phyloP scores from a whole-genome alignment of 2,888 invertebrate species.

The Drosophila lutescens region DNA sequence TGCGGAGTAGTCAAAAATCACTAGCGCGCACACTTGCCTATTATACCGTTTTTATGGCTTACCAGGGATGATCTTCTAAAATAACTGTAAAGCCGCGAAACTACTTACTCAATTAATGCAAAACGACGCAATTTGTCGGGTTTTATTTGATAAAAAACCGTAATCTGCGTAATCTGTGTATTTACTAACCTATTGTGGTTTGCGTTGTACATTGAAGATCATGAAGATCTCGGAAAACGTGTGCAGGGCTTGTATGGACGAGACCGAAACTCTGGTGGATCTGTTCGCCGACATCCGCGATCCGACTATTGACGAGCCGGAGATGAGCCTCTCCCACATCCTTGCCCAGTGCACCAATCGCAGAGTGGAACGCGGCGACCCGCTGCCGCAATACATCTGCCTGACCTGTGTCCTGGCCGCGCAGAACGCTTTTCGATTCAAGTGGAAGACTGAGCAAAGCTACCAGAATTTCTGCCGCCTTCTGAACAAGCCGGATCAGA shows the following conservation, averaged over 20 bases:
- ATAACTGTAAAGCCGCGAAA: background rate
- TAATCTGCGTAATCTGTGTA: background rate
- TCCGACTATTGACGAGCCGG: slow-evolving; percentile 37
- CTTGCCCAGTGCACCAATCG: slow-evolving; percentile 66
- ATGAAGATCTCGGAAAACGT: slow-evolving; percentile 44
- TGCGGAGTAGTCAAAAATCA: too few relatives aligned
- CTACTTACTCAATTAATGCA: background rate
- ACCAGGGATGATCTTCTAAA: background rate
- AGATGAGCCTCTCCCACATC: slow-evolving; percentile 62
- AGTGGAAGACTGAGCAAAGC: slow-evolving; percentile 74
- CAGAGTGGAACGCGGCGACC: slow-evolving; percentile 47
- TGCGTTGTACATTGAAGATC: background rate
- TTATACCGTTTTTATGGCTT: background rate
- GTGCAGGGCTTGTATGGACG: slow-evolving; percentile 74
- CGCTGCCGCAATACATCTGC: slow-evolving; percentile 79
- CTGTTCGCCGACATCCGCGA: slow-evolving; percentile 58
- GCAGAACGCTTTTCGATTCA: slow-evolving; percentile 76
- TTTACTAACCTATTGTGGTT: background rate
- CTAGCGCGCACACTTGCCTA: background rate
- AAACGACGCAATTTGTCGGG: background rate
- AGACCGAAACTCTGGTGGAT: slow-evolving; percentile 56
- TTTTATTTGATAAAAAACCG: background rate
- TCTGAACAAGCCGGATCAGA: background rate
- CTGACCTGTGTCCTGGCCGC: slow-evolving; percentile 69
- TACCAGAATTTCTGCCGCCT: slow-evolving; percentile 54